These are phyloP conservation scores for Festucalex cinctus DNA, from an alignment of 2,113 vertebrate species.

Conservation along the genomic window DNA sequence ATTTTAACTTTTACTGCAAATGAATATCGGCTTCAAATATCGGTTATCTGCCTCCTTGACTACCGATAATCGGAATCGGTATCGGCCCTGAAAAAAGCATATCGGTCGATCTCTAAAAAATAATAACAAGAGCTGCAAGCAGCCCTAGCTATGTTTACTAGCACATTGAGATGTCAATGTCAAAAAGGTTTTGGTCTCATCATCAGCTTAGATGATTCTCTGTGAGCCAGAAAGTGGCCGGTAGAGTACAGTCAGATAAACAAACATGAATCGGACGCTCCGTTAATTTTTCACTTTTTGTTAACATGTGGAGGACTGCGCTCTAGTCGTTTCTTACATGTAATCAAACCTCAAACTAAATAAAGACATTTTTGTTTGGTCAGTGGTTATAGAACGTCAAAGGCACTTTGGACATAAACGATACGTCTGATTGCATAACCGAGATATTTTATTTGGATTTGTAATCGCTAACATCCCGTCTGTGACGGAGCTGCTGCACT, in stretches of 20 bases:
- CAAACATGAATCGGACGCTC: neutral
- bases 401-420: neutral
- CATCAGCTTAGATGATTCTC: neutral
- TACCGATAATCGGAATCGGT: no score
- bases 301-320: neutral
- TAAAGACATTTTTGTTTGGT: constrained; percentile 6
- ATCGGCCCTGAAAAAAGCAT: no score
- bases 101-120: no score
- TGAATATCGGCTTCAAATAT: no score
- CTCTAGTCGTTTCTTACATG: neutral
- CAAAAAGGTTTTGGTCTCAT: no score
- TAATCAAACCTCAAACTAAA: constrained; percentile 9
- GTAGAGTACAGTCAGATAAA: neutral
- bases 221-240: neutral
- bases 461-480: constrained; percentile 14
- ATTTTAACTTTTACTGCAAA: no score
- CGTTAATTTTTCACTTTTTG: neutral
- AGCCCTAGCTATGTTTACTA: no score
- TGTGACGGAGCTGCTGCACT: constrained; percentile 10
- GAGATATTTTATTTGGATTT: constrained; percentile 21
- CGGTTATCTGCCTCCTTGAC: no score
- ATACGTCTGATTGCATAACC: constrained; percentile 11
- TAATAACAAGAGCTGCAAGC: no score
- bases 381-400: neutral
- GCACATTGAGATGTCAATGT: no score